These are phyloP conservation scores for Troides oblongomaculatus DNA, from an alignment of 2,888 invertebrate genomes.

Conservation along the genomic window DNA sequence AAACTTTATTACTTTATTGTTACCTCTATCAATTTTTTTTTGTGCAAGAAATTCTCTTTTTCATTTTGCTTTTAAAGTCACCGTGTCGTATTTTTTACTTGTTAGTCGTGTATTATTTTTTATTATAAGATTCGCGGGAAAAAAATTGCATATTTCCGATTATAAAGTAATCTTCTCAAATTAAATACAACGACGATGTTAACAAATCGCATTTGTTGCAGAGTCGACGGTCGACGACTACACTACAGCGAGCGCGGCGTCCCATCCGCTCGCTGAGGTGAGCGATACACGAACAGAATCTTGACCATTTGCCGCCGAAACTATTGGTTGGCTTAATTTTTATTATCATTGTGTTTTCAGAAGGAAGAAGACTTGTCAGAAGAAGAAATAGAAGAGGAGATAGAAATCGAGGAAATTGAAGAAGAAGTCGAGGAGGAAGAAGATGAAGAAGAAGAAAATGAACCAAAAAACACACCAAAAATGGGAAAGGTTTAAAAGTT, in stretches of 20 bases:
- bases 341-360: constrained; percentile 39
- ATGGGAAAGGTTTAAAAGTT: constrained; percentile 28
- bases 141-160: too few relatives aligned
- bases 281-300: background rate
- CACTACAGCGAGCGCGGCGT: constrained; percentile 76
- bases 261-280: constrained; percentile 67
- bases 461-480: constrained; percentile 37
- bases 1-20: too few relatives aligned
- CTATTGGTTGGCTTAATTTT: too few relatives aligned
- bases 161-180: too few relatives aligned
- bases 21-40: too few relatives aligned
- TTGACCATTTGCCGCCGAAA: too few relatives aligned
- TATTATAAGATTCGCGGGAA: too few relatives aligned
- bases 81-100: too few relatives aligned
- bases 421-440: constrained; percentile 64
- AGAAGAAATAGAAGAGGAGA: constrained; percentile 65
- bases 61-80: too few relatives aligned
- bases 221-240: constrained; percentile 76
- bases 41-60: too few relatives aligned
- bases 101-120: too few relatives aligned
- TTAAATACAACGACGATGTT: too few relatives aligned
- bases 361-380: constrained; percentile 67
- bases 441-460: constrained; percentile 42
- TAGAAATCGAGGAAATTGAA: constrained; percentile 70
- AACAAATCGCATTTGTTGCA: constrained; percentile 39